Base-by-base conservation (phyloP, 2,797 vertebrate genomes). In the Acrossocheilus fasciatus region DNA sequence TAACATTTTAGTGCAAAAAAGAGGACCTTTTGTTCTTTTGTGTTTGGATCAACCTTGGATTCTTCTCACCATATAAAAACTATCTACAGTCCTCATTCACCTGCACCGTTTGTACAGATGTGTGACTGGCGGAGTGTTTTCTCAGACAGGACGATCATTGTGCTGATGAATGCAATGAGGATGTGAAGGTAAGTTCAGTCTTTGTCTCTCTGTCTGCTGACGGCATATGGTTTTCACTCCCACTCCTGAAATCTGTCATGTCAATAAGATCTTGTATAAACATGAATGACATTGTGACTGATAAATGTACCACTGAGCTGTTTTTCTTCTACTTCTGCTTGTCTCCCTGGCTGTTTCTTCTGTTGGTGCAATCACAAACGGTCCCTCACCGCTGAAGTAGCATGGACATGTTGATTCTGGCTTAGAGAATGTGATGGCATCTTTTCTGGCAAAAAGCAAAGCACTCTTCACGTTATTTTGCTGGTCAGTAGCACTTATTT, bases 371-470 rank as follows among this genome's bases (percentile, higher is more conserved):
- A 43, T 87, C 47, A 76, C n/a, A 54, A 66, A 54, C 26, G 9
- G 15, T 83, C 77, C 64, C 52, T 82, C 78, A 75, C 62, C 62
- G 43, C 23, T 68, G 43, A 81, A 81, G 39, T 86, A 23, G 45
- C 89, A 87, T 66, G 36, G 26, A 66, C 20, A 57, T 83, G 85
- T n/a, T 66, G 80, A 77, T 69, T 62, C 85, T 83, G 74, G 57
- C 66, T 77, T 23, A 34, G 69, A 57, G 18, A 75, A 69, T 66
- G 23, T 50, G 62, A n/a, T 73, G 70, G 52, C 36, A 64, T 54
- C 54, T 34, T 8, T 47, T 72, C 57, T 26, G 82, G 85, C 81
- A 75, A 86, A 87, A 81, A 70, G 59, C 76, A 80, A 57, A 66
- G 43, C 30, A 20, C 43, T 81, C n/a, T 39, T 72, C 41, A 17